phyloP scores from a whole-genome alignment of 2,113 vertebrate species.

The Vulpes ferrilata region DNA sequence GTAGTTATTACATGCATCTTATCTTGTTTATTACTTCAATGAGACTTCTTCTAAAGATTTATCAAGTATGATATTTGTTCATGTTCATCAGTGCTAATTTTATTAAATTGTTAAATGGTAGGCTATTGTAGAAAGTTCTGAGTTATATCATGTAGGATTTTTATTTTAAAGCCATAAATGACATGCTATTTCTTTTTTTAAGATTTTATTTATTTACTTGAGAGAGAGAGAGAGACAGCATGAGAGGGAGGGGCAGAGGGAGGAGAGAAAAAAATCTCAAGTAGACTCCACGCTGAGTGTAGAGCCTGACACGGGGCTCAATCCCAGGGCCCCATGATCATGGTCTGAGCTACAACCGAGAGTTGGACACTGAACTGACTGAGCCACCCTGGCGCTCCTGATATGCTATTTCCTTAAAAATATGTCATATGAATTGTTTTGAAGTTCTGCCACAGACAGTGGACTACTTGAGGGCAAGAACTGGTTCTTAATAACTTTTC shows the following conservation, averaged over 20 bases:
- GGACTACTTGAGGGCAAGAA: neutral
- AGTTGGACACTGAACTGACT: neutral
- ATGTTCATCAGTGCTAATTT: neutral
- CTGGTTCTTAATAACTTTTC: neutral
- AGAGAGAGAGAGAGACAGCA: neutral
- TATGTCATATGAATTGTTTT: neutral
- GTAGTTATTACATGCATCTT: neutral
- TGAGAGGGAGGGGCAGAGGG: neutral
- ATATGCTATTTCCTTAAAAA: neutral
- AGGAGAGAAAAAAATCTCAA: neutral
- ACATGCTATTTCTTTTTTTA: neutral
- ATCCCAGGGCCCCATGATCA: neutral
- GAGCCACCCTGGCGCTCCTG: neutral
- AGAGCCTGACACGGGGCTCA: neutral
- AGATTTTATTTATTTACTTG: neutral
- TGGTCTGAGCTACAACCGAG: neutral
- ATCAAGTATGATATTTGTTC: neutral
- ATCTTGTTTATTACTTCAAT: neutral
- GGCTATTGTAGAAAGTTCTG: neutral
- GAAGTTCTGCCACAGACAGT: neutral
- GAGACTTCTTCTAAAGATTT: neutral
- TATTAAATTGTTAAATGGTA: neutral
- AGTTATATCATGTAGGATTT: neutral
- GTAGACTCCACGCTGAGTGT: neutral
- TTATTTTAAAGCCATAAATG: neutral